Conservation (phyloP, 2,888 invertebrate genomes). For the Petrolisthes manimaculis region DNA sequence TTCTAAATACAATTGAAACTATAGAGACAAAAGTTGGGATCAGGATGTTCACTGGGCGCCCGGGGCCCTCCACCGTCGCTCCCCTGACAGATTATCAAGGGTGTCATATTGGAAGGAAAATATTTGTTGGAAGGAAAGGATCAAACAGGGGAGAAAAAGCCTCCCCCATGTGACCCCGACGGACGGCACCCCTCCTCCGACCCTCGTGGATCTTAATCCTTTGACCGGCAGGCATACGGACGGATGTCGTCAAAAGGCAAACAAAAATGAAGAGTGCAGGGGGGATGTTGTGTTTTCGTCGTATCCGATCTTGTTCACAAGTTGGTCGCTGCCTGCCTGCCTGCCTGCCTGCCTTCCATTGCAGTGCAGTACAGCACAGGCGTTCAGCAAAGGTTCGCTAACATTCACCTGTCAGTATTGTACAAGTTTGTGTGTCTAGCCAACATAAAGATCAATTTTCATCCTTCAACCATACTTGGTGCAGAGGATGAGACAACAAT, state of each 20-base stretch:
- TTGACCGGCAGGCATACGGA: constrained; percentile 47
- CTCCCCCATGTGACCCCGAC: constrained; percentile 44
- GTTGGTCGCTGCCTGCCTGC: constrained; percentile 36
- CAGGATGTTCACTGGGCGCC: constrained; percentile 43
- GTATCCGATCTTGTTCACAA: constrained; percentile 48
- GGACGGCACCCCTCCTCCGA: constrained; percentile 24
- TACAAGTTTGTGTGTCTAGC: too few species aligned
- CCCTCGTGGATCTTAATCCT: constrained; percentile 42
- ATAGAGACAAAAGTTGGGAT: constrained; percentile 35
- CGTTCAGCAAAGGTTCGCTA: too few species aligned
- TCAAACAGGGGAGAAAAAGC: constrained; percentile 46
- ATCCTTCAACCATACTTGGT: not conserved
- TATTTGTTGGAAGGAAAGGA: constrained; percentile 51
- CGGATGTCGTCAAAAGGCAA: constrained; percentile 49
- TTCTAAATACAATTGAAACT: constrained; percentile 44
- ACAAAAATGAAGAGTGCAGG: constrained; percentile 39
- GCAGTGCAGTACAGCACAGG: too few species aligned
- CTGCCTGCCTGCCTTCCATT: too few species aligned
- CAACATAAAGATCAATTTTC: too few species aligned
- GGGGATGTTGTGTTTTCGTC: constrained; percentile 29
- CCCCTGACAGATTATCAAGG: constrained; percentile 50
- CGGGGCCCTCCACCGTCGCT: constrained; percentile 30
- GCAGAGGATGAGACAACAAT: too few species aligned
- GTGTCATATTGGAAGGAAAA: constrained; percentile 52
- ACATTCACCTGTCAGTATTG: too few species aligned